A percentile compares a stretch with the other conserved stretches of the same genome.
These are phyloP conservation scores for Drosophila longiperda DNA, from an alignment of 2,888 invertebrate genomes.

Conservation along the genomic window DNA sequence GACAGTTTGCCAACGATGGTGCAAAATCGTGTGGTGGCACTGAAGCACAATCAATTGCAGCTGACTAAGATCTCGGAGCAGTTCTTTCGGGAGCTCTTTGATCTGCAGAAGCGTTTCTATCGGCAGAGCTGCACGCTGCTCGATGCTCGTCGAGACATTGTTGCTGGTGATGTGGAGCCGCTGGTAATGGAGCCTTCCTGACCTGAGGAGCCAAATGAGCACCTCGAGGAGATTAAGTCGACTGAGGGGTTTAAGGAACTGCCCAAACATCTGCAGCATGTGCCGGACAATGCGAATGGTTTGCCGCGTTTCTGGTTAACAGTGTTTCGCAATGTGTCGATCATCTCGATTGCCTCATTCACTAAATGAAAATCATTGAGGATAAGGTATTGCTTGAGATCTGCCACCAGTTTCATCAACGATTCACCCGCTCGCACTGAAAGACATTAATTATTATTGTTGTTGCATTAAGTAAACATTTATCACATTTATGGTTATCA, in stretches of 20 bases:
- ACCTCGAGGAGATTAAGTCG: constrained; percentile 53
- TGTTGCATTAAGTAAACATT: not conserved
- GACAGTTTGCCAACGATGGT: constrained; percentile 45
- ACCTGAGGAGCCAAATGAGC: constrained; percentile 47
- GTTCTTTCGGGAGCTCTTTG: constrained; percentile 62
- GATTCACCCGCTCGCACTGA: constrained; percentile 97
- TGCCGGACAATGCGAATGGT: constrained; percentile 46
- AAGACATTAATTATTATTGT: constrained; percentile 43
- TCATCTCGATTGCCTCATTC: constrained; percentile 90
- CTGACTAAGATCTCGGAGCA: constrained; percentile 60
- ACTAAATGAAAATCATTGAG: constrained; percentile 99
- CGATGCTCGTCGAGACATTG: constrained; percentile 57
- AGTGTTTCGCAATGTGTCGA: constrained; percentile 68
- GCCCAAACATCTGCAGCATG: constrained; percentile 25
- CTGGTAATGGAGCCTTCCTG: constrained; percentile 44
- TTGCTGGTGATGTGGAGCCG: constrained; percentile 57
- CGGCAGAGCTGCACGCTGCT: constrained; percentile 51
- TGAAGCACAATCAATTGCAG: constrained; percentile 60
- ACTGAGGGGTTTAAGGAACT: constrained; percentile 55
- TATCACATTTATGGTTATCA: not conserved
- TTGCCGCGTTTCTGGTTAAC: constrained; percentile 69
- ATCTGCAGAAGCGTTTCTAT: constrained; percentile 59
- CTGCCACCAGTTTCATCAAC: constrained; percentile 97
- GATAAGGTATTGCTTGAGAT: constrained; percentile 98
- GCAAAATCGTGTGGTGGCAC: constrained; percentile 52